These are phyloP conservation scores for Rhingia rostrata DNA, from an alignment of 2,888 invertebrate species.

Conservation along the genomic window DNA sequence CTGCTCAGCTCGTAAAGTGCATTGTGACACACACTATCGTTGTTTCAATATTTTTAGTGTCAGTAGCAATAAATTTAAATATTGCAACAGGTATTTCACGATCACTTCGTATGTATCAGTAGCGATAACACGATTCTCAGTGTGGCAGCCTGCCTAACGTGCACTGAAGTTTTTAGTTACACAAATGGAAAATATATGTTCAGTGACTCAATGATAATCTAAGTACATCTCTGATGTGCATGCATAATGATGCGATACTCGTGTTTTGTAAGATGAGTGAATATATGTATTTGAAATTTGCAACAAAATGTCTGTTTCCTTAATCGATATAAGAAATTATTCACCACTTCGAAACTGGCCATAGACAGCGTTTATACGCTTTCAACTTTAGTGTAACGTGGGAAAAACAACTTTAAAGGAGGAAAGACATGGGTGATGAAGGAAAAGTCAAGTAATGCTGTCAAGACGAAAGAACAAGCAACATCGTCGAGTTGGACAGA, in stretches of 20 bases:
- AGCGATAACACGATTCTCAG: background rate
- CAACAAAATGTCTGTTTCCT: too few relatives aligned
- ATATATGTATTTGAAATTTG: background rate
- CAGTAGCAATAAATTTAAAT: slow-evolving; percentile 1
- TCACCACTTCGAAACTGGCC: too few relatives aligned
- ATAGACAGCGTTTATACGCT: too few relatives aligned
- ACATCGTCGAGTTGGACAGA: too few relatives aligned
- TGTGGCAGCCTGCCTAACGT: background rate
- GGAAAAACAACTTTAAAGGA: too few relatives aligned
- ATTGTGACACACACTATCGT: background rate
- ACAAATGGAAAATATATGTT: slow-evolving; percentile 21
- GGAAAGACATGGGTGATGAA: too few relatives aligned
- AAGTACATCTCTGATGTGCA: slow-evolving; percentile 34
- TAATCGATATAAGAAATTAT: too few relatives aligned
- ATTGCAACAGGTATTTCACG: slow-evolving; percentile 5
- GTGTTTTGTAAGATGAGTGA: background rate
- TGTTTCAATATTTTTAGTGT: background rate
- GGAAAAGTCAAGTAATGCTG: too few relatives aligned
- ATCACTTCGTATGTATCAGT: background rate
- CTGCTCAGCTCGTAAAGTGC: background rate
- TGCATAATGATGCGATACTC: background rate
- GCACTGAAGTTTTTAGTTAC: background rate
- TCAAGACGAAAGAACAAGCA: too few relatives aligned
- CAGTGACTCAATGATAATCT: slow-evolving; percentile 30
- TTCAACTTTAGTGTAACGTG: too few relatives aligned